These are phyloP conservation scores for Serripes groenlandicus DNA, from an alignment of 2,888 invertebrate species.

Conservation along the genomic window DNA sequence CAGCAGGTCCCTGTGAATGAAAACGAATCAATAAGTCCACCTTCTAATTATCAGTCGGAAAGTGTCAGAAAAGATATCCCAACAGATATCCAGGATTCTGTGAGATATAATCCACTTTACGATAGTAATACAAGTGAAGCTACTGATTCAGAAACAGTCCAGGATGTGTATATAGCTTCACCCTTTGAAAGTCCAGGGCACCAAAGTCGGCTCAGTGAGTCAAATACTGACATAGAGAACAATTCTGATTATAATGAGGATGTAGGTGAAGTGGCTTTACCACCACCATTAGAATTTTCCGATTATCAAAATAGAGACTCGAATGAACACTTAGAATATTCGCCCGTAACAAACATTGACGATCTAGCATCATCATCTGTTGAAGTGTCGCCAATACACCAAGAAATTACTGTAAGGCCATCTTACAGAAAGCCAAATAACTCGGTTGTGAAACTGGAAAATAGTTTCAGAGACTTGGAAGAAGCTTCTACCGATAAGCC, in stretches of 20 bases:
- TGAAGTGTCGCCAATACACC: conserved; percentile 38
- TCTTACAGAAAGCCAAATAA: conserved; percentile 12
- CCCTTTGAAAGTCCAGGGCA: conserved; percentile 14
- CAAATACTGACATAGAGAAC: no score
- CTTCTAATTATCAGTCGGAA: conserved; percentile 49
- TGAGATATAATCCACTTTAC: conserved; percentile 57
- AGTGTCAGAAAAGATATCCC: conserved; percentile 34
- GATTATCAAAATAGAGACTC: conserved; percentile 43
- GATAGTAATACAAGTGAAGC: conserved; percentile 55
- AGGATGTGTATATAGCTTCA: conserved; percentile 43
- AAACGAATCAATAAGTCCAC: conserved; percentile 21
- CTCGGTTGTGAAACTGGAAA: conserved; percentile 28
- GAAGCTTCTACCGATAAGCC: conserved; percentile 35
- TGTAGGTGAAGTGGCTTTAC: conserved; percentile 54
- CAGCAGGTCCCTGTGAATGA: conserved; percentile 52
- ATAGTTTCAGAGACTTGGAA: conserved; percentile 44
- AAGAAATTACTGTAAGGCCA: conserved; percentile 34
- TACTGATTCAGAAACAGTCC: conserved; percentile 51
- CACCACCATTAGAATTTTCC: conserved; percentile 78
- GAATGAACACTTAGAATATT: not conserved
- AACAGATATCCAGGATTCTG: conserved; percentile 40
- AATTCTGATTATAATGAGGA: conserved; percentile 29
- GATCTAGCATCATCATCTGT: conserved; percentile 62
- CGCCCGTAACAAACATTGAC: conserved; percentile 77
- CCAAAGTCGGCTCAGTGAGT: not conserved